Percentiles rank a stretch among this genome's conserved stretches.
Evolutionary conservation across 1,140 invertebrate species (phyloP).

Genomic region (Drosophila mojavensis): DNA sequence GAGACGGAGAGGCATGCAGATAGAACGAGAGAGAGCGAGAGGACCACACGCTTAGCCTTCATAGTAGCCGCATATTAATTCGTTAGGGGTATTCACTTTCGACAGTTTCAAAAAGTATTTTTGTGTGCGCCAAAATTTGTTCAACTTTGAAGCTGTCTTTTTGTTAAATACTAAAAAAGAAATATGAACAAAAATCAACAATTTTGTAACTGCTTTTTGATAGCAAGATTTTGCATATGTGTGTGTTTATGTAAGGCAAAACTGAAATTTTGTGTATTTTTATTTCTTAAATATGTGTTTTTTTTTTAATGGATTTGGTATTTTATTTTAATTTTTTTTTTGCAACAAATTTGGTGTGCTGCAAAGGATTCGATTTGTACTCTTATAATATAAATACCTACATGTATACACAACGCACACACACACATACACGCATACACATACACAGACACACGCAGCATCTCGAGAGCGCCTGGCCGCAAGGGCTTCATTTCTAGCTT

Average conservation of each 20-base stretch:
- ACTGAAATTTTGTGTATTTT: slow-evolving; percentile 4
- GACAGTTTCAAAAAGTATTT: slow-evolving; percentile 30
- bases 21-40: background rate
- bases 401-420: slow-evolving; percentile 1
- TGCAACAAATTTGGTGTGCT: background rate
- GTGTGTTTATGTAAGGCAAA: slow-evolving; percentile 3
- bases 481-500: slow-evolving; percentile 39
- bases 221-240: slow-evolving; percentile 26
- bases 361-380: background rate
- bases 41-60: slow-evolving; percentile 38
- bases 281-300: background rate
- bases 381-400: slow-evolving; percentile 2
- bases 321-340: slow-evolving; percentile 1
- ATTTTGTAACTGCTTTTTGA: slow-evolving; percentile 29
- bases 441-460: slow-evolving; percentile 4
- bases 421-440: slow-evolving; percentile 1
- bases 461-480: slow-evolving; percentile 26
- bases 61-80: slow-evolving; percentile 34
- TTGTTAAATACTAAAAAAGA: slow-evolving; percentile 25
- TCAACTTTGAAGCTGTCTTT: slow-evolving; percentile 27
- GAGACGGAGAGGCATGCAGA: background rate
- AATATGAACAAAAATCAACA: background rate
- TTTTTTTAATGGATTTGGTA: background rate
- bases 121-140: slow-evolving; percentile 18
- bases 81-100: slow-evolving; percentile 34